These are phyloP conservation scores for Berghia stephanieae DNA, from an alignment of 1,140 invertebrate genomes.

Conservation along the genomic window DNA sequence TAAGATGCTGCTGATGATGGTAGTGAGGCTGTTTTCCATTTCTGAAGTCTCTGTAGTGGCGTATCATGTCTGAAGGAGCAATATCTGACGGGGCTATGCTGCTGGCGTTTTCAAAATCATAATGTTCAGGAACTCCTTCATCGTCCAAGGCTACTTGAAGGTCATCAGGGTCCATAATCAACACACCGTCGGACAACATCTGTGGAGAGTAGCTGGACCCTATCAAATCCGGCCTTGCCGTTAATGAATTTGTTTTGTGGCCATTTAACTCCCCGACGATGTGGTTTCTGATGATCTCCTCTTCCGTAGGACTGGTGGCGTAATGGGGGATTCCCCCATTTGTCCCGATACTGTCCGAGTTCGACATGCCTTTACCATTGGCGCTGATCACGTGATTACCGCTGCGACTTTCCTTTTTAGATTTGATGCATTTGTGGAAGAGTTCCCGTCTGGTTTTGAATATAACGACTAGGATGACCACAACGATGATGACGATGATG, in stretches of 20 bases:
- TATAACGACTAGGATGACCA: constrained; percentile 93
- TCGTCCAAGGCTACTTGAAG: constrained; percentile 46
- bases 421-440: constrained; percentile 35
- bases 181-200: constrained; percentile 62
- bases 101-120: constrained; percentile 95
- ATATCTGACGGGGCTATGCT: constrained; percentile 97
- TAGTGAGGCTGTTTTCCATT: constrained; percentile 68
- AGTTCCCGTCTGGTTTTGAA: constrained; percentile 78
- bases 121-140: constrained; percentile 88
- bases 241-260: constrained; percentile 37
- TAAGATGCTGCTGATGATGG: constrained; percentile 33
- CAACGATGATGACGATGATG: constrained; percentile 55
- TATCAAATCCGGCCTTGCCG: constrained; percentile 85
- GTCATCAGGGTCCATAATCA: constrained; percentile 53
- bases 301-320: constrained; percentile 56
- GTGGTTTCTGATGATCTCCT: constrained; percentile 61
- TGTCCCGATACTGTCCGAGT: constrained; percentile 24
- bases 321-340: constrained; percentile 51
- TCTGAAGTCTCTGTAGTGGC: constrained; percentile 91
- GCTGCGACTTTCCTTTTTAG: constrained; percentile 30
- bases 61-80: constrained; percentile 82
- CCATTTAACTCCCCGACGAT: constrained; percentile 71
- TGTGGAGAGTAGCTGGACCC: constrained; percentile 81
- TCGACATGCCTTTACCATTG: constrained; percentile 34
- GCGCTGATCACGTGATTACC: constrained; percentile 38